Evolutionary conservation across 1,140 invertebrate genomes (phyloP).

Genomic region (Aethina tumida): DNA sequence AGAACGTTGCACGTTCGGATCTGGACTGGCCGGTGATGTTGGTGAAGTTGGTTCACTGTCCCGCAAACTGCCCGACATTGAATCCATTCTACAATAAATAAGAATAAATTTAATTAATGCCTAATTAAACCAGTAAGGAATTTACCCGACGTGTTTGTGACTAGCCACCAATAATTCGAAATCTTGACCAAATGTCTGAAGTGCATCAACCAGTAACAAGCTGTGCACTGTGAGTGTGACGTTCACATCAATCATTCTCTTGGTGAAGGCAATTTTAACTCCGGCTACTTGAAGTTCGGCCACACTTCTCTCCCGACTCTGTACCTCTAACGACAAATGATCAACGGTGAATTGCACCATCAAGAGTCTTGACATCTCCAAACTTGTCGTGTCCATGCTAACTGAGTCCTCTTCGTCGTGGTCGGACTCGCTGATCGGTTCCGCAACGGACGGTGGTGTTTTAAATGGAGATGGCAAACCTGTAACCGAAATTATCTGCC

Average conservation of each 20-base stretch:
- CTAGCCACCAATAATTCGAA: slow-evolving; percentile 90
- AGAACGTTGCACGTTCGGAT: slow-evolving; percentile 33
- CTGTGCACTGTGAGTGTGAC: slow-evolving; percentile 83
- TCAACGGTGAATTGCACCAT: slow-evolving; percentile 82
- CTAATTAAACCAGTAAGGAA: slow-evolving; percentile 5
- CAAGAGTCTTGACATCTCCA: slow-evolving; percentile 47
- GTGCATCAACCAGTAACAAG: slow-evolving; percentile 82
- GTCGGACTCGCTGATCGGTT: slow-evolving; percentile 3
- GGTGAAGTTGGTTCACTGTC: slow-evolving; percentile 88
- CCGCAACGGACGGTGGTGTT: slow-evolving; percentile 9
- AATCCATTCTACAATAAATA: slow-evolving; percentile 67
- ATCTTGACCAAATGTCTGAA: slow-evolving; percentile 90
- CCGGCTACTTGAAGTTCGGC: slow-evolving; percentile 86
- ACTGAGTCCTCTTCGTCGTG: slow-evolving; percentile 20
- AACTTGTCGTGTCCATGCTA: slow-evolving; percentile 20
- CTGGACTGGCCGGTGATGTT: slow-evolving; percentile 61
- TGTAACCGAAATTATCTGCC: slow-evolving; percentile 34
- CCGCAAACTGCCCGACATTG: slow-evolving; percentile 79
- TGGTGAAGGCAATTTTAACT: slow-evolving; percentile 65
- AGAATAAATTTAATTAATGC: neutral
- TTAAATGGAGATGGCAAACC: slow-evolving; percentile 40
- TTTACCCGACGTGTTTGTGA: slow-evolving; percentile 82
- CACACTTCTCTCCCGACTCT: slow-evolving; percentile 74
- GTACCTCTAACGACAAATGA: slow-evolving; percentile 76
- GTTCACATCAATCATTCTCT: slow-evolving; percentile 59